Conservation (phyloP, 2,888 invertebrate species). For the Parascotia fuliginaria region DNA sequence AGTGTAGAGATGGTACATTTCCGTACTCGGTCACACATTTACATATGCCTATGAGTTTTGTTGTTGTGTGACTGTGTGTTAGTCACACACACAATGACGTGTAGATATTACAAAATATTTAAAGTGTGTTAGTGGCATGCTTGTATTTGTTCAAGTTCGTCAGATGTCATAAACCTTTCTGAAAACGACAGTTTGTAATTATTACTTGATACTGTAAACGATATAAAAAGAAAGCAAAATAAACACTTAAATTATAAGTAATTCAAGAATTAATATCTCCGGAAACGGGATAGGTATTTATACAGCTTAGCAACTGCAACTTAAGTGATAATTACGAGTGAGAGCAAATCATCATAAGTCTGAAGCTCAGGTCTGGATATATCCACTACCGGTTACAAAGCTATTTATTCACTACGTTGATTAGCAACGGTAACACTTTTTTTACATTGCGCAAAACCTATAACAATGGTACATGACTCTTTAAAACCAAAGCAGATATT, state of each 20-base stretch:
- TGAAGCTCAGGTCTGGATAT: no score
- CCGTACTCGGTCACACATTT: slow-evolving; percentile 49
- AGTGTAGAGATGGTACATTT: not conserved
- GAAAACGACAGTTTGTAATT: slow-evolving; percentile 36
- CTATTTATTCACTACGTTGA: no score
- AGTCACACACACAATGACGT: no score
- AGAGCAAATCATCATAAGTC: no score
- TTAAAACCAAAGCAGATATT: no score
- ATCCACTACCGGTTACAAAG: no score
- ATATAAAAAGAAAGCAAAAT: not conserved
- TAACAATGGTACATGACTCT: no score
- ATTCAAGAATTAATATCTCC: no score
- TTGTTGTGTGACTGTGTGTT: slow-evolving; percentile 47
- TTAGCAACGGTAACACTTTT: no score
- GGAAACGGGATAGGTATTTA: no score
- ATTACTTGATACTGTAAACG: not conserved
- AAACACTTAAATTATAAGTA: not conserved
- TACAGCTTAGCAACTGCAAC: not conserved
- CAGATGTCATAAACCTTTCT: slow-evolving; percentile 62
- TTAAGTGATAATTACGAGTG: no score
- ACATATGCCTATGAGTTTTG: slow-evolving; percentile 30
- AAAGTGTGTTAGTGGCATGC: slow-evolving; percentile 53
- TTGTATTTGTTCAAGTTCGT: slow-evolving; percentile 59
- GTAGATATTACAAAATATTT: slow-evolving; percentile 55
- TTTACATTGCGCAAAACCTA: no score